A percentile compares a stretch with the other conserved stretches of the same genome.
Evolutionary conservation across 2,113 vertebrate species (phyloP).

Genomic region (Elanoides forficatus): DNA sequence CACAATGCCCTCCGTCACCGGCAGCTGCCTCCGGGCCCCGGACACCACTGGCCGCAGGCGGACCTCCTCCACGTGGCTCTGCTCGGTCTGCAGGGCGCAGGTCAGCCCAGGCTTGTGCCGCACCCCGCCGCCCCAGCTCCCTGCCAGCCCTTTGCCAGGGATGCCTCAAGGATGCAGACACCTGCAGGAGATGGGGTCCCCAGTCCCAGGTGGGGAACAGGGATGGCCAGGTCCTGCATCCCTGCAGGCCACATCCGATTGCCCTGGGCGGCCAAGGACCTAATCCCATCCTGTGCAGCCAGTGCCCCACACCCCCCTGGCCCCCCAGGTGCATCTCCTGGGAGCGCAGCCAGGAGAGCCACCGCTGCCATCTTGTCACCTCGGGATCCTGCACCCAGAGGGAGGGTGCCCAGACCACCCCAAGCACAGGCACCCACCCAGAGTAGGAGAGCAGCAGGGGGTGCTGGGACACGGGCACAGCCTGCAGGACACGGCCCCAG

Average conservation of each 20-base stretch:
- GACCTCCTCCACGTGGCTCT: slow-evolving; percentile 87
- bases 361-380: rapidly evolving
- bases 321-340: rapidly evolving
- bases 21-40: slow-evolving; percentile 71
- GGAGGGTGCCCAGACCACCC: not conserved
- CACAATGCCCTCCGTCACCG: slow-evolving; percentile 86
- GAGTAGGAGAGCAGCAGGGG: not conserved
- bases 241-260: not conserved
- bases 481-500: not conserved
- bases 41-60: slow-evolving; percentile 81
- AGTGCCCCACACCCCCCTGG: not conserved
- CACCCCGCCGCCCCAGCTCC: rapidly evolving
- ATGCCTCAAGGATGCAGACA: not conserved
- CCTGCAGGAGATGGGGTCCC: rapidly evolving
- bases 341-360: not conserved
- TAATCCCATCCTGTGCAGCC: not conserved
- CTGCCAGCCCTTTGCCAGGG: not conserved
- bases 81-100: slow-evolving; percentile 69
- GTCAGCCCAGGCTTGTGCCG: not conserved
- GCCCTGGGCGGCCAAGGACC: not conserved
- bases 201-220: not conserved
- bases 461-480: not conserved
- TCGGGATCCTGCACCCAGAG: rapidly evolving
- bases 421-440: not conserved
- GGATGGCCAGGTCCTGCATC: not conserved